A percentile compares a stretch with the other conserved stretches of the same genome.
phyloP scores from a whole-genome alignment of 2,797 vertebrate species.

The Echeneis naucrates region DNA sequence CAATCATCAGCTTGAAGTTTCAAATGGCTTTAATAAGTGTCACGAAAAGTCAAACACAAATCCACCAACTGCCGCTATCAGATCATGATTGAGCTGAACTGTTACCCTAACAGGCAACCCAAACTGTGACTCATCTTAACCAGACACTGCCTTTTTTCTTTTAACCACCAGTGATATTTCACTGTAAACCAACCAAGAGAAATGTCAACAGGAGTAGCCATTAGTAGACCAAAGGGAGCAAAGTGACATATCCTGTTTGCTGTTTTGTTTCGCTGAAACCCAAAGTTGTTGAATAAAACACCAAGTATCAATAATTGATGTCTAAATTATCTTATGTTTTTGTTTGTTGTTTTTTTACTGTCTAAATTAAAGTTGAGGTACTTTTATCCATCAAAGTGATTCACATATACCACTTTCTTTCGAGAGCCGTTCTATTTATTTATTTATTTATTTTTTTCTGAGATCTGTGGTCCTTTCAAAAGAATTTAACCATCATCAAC shows the following conservation, averaged over 20 bases:
- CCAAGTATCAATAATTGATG: background rate
- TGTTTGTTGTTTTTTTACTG: background rate
- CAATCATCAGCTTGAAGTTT: conserved; percentile 55
- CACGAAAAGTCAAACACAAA: conserved; percentile 45
- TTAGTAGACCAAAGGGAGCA: background rate
- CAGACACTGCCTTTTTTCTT: conserved; percentile 6
- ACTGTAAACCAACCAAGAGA: background rate
- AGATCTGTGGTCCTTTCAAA: background rate
- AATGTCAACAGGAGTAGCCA: background rate
- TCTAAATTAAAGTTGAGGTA: background rate
- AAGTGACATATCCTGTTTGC: background rate
- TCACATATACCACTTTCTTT: background rate
- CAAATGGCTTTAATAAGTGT: conserved; percentile 37
- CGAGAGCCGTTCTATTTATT: too few species aligned
- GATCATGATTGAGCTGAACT: conserved; percentile 35
- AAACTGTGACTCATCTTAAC: conserved; percentile 13
- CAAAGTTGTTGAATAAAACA: background rate
- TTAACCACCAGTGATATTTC: background rate
- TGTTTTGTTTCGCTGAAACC: background rate
- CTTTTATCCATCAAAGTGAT: too few species aligned
- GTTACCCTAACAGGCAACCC: conserved; percentile 17
- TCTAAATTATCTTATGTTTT: background rate
- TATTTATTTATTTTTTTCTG: background rate
- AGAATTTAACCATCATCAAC: background rate
- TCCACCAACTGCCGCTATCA: conserved; percentile 30